These are phyloP conservation scores for Streblospio benedicti DNA, from an alignment of 1,140 invertebrate species.

Conservation along the genomic window DNA sequence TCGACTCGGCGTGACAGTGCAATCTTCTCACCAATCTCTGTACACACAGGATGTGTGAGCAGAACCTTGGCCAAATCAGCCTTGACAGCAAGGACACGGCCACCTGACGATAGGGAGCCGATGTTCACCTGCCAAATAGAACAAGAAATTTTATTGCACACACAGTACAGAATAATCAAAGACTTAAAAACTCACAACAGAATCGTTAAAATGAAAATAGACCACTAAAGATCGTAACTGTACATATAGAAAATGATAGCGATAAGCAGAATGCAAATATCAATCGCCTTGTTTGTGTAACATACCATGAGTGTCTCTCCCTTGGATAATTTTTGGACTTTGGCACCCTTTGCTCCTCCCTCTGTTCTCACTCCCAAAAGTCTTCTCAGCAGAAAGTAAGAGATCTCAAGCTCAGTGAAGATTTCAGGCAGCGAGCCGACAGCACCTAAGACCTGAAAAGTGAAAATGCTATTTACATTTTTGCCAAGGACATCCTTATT, in stretches of 20 bases:
- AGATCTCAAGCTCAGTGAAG: constrained; percentile 96
- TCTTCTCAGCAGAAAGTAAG: constrained; percentile 90
- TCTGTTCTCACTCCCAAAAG: constrained; percentile 94
- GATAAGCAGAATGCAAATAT: too few relatives aligned
- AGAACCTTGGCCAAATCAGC: constrained; percentile 96
- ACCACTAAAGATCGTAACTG: too few relatives aligned
- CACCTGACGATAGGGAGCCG: constrained; percentile 95
- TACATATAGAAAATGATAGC: too few relatives aligned
- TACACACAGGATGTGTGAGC: constrained; percentile 94
- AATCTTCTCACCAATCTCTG: constrained; percentile 97
- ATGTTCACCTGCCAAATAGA: too few relatives aligned
- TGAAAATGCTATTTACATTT: too few relatives aligned
- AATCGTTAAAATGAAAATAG: too few relatives aligned
- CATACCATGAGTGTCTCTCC: constrained; percentile 82
- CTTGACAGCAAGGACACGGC: constrained; percentile 88
- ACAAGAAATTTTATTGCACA: too few relatives aligned
- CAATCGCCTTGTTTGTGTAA: too few relatives aligned
- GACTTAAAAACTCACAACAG: too few relatives aligned
- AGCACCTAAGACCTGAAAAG: constrained; percentile 94
- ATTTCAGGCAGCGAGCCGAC: constrained; percentile 93
- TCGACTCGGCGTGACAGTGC: constrained; percentile 94
- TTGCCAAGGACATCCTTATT: too few relatives aligned
- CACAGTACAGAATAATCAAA: too few relatives aligned
- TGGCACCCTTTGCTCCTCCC: constrained; percentile 97
- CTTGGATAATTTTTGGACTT: constrained; percentile 80